Base-by-base conservation (phyloP, 2,888 invertebrate genomes). In the Pemphredon lugubris region DNA sequence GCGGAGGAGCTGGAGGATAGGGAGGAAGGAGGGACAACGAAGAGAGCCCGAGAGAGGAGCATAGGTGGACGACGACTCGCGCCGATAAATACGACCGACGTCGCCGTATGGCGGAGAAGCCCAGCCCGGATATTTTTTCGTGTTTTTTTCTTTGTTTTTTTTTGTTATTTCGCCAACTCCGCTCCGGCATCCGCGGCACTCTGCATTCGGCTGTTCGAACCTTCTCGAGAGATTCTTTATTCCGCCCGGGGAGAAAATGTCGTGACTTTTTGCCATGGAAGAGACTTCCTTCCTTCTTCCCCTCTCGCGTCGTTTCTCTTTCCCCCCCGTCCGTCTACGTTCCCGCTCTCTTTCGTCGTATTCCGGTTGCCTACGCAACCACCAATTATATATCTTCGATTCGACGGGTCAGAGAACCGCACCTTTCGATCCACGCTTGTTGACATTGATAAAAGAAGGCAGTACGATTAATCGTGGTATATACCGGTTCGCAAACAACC, bases 21-120 rank as follows among this genome's bases (percentile, higher is more conserved):
- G 55, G 44, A 53, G 47, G 64, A 42, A 61, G 61, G 71, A 64
- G n/a, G 40, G 18, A 11, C 18, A 47, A 42, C 13, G 23, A 30
- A 34, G 26, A 66, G 48, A 20, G 14, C 44, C 53, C 50, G 7
- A 14, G 55, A 53, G 51, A 48, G 39, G 61, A 54, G 55, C 32
- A 47, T 60, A 64, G 55, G 50, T 60, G 70, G 72, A 53, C 71
- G 73, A 64, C 60, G 60, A 63, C 58, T 77, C 75, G 73, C 82
- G 81, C 80, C 84, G 84, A 86, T 86, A 86, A 85, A 86, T 86
- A 85, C 86, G 71, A 79, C 66, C 82, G 80, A 84, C 77, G 81
- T 82, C 79, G 34, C 76, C 81, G 81, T 82, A 77, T 74, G 67
- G 60, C 71, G 44, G 72, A 53, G 44, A 26, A 61, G 59, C 54